A percentile compares a stretch with the other conserved stretches of the same genome.
Conservation (phyloP, 2,888 invertebrate species). For the Nycteola revayana region DNA sequence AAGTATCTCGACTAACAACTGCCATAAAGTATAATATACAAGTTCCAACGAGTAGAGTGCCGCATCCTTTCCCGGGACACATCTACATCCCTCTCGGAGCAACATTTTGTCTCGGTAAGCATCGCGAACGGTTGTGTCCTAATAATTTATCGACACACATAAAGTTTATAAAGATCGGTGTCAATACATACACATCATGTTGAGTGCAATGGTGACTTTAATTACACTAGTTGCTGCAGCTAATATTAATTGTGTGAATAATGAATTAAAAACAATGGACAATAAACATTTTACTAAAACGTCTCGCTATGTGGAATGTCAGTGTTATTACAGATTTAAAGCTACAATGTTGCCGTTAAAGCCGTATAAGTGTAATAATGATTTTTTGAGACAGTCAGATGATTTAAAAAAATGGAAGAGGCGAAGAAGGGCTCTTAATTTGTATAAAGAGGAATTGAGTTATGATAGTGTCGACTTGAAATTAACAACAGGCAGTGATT, state of each 20-base stretch:
- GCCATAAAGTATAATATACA: background rate
- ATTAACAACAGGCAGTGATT: slow-evolving; percentile 20
- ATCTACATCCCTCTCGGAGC: slow-evolving; percentile 24
- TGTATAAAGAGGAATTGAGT: slow-evolving; percentile 16
- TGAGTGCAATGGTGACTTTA: slow-evolving; percentile 37
- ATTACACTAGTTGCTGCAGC: slow-evolving; percentile 46
- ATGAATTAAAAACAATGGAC: slow-evolving; percentile 35
- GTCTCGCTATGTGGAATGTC: slow-evolving; percentile 33
- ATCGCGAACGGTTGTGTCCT: slow-evolving; percentile 57
- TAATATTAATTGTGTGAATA: slow-evolving; percentile 47
- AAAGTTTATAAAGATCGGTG: slow-evolving; percentile 25
- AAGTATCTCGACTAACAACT: background rate
- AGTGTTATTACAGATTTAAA: slow-evolving; percentile 26
- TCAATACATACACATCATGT: slow-evolving; percentile 38
- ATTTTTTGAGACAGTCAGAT: slow-evolving; percentile 52
- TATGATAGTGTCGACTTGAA: slow-evolving; percentile 10
- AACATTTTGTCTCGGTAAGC: slow-evolving; percentile 60
- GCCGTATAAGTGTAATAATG: slow-evolving; percentile 49
- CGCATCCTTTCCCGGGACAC: slow-evolving; percentile 37
- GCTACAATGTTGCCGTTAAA: slow-evolving; percentile 28
- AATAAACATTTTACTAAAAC: slow-evolving; percentile 30
- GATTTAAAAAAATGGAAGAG: slow-evolving; percentile 67
- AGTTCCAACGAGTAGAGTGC: slow-evolving; percentile 18
- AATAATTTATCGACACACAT: slow-evolving; percentile 28
- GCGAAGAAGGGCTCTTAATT: slow-evolving; percentile 50